Evolutionary conservation across 2,888 invertebrate genomes (phyloP).

Genomic region (Oscheius sp.): DNA sequence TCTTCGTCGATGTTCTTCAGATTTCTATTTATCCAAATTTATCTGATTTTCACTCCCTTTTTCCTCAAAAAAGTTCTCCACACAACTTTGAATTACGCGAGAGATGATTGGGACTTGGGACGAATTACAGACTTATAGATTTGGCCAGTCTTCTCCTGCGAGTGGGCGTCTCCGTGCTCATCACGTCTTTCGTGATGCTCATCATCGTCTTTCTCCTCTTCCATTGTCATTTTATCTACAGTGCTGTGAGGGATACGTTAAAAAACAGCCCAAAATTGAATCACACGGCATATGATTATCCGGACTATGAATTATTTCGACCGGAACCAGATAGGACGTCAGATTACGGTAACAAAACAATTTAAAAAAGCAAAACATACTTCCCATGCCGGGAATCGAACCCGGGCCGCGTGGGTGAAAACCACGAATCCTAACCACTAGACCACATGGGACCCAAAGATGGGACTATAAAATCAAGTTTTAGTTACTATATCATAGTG

Average conservation of each 20-base stretch:
- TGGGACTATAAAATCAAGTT: too few relatives aligned
- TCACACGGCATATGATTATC: constrained; percentile 17
- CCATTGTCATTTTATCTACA: constrained; percentile 21
- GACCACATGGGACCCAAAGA: constrained; percentile 66
- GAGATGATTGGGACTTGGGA: too few relatives aligned
- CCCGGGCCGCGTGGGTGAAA: constrained; percentile 69
- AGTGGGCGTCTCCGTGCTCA: constrained; percentile 20
- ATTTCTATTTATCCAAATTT: not conserved
- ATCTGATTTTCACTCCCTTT: not conserved
- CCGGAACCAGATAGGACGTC: constrained; percentile 8
- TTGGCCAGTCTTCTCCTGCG: constrained; percentile 15
- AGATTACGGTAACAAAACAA: constrained; percentile 4
- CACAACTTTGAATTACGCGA: not conserved
- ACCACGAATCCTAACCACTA: constrained; percentile 69
- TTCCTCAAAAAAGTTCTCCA: not conserved
- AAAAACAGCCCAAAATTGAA: constrained; percentile 2
- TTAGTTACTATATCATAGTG: too few relatives aligned
- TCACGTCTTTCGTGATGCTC: constrained; percentile 18
- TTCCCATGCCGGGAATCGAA: constrained; percentile 69
- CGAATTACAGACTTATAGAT: not conserved
- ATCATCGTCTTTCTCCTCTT: constrained; percentile 10
- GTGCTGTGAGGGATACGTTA: not conserved
- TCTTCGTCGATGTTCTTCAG: not conserved
- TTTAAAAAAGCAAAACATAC: too few relatives aligned
- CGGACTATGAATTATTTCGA: constrained; percentile 10